phyloP scores from a whole-genome alignment of 2,888 invertebrate species.

The Pammene fasciana region DNA sequence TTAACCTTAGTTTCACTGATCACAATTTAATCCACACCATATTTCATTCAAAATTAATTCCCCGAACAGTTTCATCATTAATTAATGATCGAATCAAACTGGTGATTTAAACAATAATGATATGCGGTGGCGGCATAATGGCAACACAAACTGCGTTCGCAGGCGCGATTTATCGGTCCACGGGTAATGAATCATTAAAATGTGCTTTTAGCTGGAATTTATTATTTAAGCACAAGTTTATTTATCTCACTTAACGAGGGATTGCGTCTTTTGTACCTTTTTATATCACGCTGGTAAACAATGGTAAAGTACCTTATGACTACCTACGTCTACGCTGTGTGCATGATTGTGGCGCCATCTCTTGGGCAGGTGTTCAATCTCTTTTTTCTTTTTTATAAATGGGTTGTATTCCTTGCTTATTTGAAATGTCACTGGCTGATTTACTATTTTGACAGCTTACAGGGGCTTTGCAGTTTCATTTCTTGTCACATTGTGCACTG shows the following conservation, averaged over 20 bases:
- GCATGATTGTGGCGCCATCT: too few relatives aligned
- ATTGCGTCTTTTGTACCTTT: background rate
- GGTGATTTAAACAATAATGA: conserved; percentile 27
- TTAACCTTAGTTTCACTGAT: too few relatives aligned
- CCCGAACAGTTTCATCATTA: conserved; percentile 17
- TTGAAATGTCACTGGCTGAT: too few relatives aligned
- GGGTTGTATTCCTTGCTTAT: too few relatives aligned
- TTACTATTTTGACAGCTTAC: too few relatives aligned
- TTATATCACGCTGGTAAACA: background rate
- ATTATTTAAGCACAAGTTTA: conserved; percentile 17
- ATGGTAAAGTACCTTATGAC: too few relatives aligned
- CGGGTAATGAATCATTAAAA: conserved; percentile 25
- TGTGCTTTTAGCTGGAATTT: conserved; percentile 22
- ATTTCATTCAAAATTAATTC: conserved; percentile 11
- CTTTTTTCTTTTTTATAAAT: too few relatives aligned
- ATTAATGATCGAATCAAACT: conserved; percentile 31
- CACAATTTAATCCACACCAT: background rate
- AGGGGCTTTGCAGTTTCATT: too few relatives aligned
- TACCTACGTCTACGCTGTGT: too few relatives aligned
- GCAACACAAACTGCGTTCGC: conserved; percentile 26
- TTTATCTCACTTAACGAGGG: conserved; percentile 2
- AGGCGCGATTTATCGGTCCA: conserved; percentile 20
- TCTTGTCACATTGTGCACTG: too few relatives aligned
- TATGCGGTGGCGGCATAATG: conserved; percentile 27
- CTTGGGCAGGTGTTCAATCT: too few relatives aligned